Evolutionary conservation across 1,140 invertebrate species (phyloP), one percentile per base, ranked within the genome.

Genomic region (Eurytemora carolleeae): DNA sequence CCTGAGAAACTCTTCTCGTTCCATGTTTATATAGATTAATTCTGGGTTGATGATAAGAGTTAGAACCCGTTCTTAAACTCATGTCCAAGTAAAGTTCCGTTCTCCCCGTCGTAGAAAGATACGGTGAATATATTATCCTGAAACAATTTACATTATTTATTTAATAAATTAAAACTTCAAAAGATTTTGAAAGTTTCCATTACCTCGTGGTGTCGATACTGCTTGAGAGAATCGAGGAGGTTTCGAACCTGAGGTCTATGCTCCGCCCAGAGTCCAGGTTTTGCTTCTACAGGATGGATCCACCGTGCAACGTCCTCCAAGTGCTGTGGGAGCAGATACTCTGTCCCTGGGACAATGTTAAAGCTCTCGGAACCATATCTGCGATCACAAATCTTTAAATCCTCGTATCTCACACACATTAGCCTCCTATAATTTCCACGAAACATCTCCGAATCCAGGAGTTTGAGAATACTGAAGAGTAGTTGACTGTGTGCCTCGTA

Each of bases 341-440:
- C 58, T 1, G 58, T 59, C 15, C 58, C 58, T 12, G 58, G 58
- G 25, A 59, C 58, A 25, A 59, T 59, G 25, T 59, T 59, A 25
- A 59, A 59, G 3, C 22, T 18, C 25, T 59, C 58, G n/a, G 58
- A 59, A 18, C 58, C 26, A n/a, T 59, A 59, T 24, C 22, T 24
- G 18, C 58, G 22, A 25, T n/a, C 18, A 25, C 58, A 59, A 25
- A 59, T 59, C 58, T 59, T 59, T 22, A 59, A 25, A 25, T 59
- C 58, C 21, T 59, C 58, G 22, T 59, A 59, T 15, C 58, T 22
- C 23, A 59, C 58, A 24, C 58, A 59, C 17, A 59, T 59, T 25
- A 59, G 58, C 19, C 26, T 24, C 22, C 58, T 22, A 25, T 59
- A 59, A 21, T 59, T 59, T 22, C 58, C 58, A 17, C 26, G 23